Evolutionary conservation across 2,888 invertebrate species (phyloP).

Genomic region (Rambutsinella grinnellia): DNA sequence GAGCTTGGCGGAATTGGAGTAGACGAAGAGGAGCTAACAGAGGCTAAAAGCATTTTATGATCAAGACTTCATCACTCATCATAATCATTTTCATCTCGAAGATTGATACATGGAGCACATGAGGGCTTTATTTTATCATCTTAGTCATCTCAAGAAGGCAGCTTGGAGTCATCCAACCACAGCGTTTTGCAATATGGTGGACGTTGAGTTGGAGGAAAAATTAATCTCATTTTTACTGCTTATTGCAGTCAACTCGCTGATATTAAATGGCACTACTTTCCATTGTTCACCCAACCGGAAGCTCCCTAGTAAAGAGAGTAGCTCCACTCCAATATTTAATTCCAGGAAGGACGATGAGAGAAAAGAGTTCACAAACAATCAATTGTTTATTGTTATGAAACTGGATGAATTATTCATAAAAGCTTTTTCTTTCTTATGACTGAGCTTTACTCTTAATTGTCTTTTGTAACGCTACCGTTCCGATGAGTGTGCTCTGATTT

Average conservation of each 20-base stretch:
- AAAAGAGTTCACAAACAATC: background rate
- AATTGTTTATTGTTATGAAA: background rate
- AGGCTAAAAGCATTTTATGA: background rate
- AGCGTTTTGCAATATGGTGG: background rate
- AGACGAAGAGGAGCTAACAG: no score
- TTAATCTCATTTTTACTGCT: background rate
- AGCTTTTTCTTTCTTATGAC: background rate
- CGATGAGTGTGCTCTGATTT: no score
- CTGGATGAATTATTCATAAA: background rate
- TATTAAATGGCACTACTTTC: no score
- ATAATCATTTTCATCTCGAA: background rate
- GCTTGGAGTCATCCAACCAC: background rate
- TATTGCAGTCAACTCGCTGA: no score
- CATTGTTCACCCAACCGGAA: no score
- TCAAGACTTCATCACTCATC: background rate
- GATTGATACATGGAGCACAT: background rate
- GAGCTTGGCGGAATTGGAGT: no score
- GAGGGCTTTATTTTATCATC: background rate
- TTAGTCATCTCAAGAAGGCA: background rate
- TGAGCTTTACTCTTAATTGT: no score
- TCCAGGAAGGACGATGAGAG: no score
- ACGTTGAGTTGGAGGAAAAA: background rate
- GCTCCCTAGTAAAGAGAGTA: background rate
- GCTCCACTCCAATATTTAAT: background rate
- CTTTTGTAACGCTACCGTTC: no score